A percentile compares a stretch with the other conserved stretches of the same genome.
Conservation (phyloP, 2,888 invertebrate genomes). For the Trichacis sp. region DNA sequence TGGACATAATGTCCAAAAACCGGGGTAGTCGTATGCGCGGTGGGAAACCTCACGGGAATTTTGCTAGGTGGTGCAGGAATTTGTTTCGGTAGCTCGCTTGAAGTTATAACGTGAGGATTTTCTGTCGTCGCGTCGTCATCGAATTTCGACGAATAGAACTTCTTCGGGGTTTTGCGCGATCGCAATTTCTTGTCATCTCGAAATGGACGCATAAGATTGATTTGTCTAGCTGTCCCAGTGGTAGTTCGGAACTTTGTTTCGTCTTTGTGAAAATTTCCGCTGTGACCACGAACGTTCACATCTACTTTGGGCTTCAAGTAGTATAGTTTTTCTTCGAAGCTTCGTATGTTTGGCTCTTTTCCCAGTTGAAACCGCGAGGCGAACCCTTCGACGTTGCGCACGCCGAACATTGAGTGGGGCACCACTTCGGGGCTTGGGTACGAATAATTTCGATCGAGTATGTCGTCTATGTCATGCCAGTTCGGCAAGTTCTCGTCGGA, state of each 20-base stretch:
- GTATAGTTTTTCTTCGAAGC: constrained; percentile 56
- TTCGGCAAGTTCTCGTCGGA: constrained; percentile 53
- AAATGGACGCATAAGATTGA: constrained; percentile 10
- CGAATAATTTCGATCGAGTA: constrained; percentile 48
- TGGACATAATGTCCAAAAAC: constrained; percentile 50
- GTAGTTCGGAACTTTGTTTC: background rate
- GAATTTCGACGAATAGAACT: constrained; percentile 44
- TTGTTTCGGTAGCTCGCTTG: constrained; percentile 68
- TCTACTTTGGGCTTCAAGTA: constrained; percentile 61
- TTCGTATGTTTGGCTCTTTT: constrained; percentile 33
- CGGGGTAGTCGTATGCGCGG: constrained; percentile 62
- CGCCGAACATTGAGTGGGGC: constrained; percentile 58
- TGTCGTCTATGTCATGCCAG: constrained; percentile 55
- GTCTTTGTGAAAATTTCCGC: constrained; percentile 51
- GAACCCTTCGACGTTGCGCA: constrained; percentile 52
- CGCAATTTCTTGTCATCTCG: constrained; percentile 18
- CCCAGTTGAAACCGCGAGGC: constrained; percentile 11
- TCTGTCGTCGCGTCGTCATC: constrained; percentile 54
- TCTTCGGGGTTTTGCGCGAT: constrained; percentile 49
- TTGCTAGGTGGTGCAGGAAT: constrained; percentile 67
- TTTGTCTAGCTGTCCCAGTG: background rate
- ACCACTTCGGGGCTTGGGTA: constrained; percentile 57
- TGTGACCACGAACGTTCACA: constrained; percentile 57
- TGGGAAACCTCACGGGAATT: constrained; percentile 44
- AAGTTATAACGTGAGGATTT: constrained; percentile 60